Conservation (phyloP, 2,113 vertebrate species). For the Melanocharis versteri region DNA sequence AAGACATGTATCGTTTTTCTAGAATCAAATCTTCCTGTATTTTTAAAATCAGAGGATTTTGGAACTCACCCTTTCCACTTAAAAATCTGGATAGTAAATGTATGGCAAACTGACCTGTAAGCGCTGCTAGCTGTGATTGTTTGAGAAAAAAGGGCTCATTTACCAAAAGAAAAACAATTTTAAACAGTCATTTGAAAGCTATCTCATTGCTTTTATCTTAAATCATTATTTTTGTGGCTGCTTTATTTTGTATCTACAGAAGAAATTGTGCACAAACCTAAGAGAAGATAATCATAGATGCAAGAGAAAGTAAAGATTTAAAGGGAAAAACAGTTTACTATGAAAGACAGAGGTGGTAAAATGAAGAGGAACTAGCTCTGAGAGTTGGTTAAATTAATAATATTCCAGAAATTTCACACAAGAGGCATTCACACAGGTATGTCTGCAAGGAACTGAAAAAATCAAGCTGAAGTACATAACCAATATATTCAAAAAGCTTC, state of each 20-base stretch:
- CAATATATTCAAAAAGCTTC: background rate
- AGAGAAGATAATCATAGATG: background rate
- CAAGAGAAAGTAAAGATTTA: background rate
- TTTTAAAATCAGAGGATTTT: background rate
- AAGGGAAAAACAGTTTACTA: background rate
- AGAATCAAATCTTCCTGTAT: background rate
- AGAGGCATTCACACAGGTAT: background rate
- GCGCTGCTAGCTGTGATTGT: background rate
- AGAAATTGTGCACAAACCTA: background rate
- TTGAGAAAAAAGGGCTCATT: background rate
- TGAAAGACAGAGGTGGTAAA: background rate
- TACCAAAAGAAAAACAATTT: background rate
- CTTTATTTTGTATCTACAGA: background rate
- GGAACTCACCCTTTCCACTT: background rate
- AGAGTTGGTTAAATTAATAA: background rate
- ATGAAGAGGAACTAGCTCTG: background rate
- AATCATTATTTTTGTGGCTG: background rate
- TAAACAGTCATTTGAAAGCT: background rate
- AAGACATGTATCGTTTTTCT: background rate
- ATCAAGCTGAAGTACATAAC: background rate
- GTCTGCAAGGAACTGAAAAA: background rate
- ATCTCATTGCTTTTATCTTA: background rate
- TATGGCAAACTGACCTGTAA: background rate
- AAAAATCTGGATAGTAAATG: background rate
- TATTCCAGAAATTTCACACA: background rate